Evolutionary conservation across 2,888 invertebrate genomes (phyloP), one percentile per base, ranked within the genome.

Genomic region (Synergus japonicus): DNA sequence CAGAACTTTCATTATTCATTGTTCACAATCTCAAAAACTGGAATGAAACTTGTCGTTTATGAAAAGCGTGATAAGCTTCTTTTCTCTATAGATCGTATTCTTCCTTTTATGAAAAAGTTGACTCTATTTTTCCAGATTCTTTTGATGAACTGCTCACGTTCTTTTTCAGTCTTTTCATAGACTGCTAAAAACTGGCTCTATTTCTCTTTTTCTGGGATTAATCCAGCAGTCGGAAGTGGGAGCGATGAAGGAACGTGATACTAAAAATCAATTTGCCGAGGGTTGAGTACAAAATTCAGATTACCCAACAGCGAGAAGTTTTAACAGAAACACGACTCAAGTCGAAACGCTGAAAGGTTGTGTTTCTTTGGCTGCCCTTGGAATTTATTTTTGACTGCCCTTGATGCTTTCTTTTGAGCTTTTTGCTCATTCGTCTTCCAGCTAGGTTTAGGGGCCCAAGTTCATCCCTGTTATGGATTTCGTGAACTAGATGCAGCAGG

Each of bases 141-240:
- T 73, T 41, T 73, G 54, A 73, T 73, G n/a, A 54, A 73, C 54
- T 54, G n/a, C 54, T 37, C 10, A 73, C 73, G 54, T 58, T 73
- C 73, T 73, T 73, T 73, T 73, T 58, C 54, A n/a, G 54, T 73
- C 54, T 73, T 54, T 73, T 73, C 41, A 54, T 54, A 73, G n/a
- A 54, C 41, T 49, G 10, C n/a, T 37, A 37, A 41, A 73, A 73
- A 73, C 9, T 49, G n/a, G 49, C 29, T 54, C 41, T 15, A 43
- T 37, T 73, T n/a, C 12, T 41, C 41, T n/a, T 73, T 12, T 73
- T 37, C 18, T 54, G 73, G 73, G 49, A 73, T 73, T 73, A 73
- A 73, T 73, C n/a, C 41, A 37, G 58, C 37, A 73, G 49, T 15
- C 73, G 54, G 73, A 73, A 73, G 54, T 73, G 73, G 54, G 54